These are phyloP conservation scores for Drosophila pseudoananassae DNA, from an alignment of 1,140 invertebrate species.

Conservation along the genomic window DNA sequence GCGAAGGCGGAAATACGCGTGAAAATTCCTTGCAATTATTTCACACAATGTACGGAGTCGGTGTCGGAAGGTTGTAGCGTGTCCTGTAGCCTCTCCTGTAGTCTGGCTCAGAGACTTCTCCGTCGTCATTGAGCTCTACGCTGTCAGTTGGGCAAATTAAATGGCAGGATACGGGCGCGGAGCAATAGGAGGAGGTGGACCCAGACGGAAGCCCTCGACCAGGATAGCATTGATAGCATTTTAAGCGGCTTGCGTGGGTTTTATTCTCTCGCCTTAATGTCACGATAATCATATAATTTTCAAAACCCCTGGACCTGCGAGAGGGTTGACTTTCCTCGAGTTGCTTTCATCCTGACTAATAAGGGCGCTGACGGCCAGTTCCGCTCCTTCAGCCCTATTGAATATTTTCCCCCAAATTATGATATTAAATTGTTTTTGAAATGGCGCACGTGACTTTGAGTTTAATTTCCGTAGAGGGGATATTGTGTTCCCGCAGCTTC, in stretches of 20 bases:
- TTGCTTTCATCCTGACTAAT: conserved; percentile 27
- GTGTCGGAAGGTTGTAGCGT: conserved; percentile 15
- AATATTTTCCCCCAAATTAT: conserved; percentile 56
- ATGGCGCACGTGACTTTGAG: conserved; percentile 57
- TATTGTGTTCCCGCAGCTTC: background rate
- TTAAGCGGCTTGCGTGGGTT: conserved; percentile 67
- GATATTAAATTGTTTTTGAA: conserved; percentile 49
- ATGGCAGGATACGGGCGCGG: background rate
- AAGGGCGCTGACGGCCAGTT: conserved; percentile 16
- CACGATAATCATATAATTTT: conserved; percentile 77
- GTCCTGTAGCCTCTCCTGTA: conserved; percentile 28
- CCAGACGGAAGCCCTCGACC: conserved; percentile 59
- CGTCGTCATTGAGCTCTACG: conserved; percentile 44
- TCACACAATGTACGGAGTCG: conserved; percentile 69
- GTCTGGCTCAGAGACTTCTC: conserved; percentile 23
- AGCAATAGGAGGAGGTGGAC: conserved; percentile 13
- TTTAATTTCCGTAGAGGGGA: conserved; percentile 16
- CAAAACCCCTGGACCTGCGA: conserved; percentile 37
- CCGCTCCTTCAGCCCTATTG: conserved; percentile 21
- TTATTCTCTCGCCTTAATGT: conserved; percentile 64
- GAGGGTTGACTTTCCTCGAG: conserved; percentile 17
- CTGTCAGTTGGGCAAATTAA: conserved; percentile 20
- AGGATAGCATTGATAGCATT: conserved; percentile 67
- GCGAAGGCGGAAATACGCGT: conserved; percentile 71
- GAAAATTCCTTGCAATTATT: conserved; percentile 81